These are phyloP conservation scores for Taphrorychus bicolor DNA, from an alignment of 2,888 invertebrate species.

Conservation along the genomic window DNA sequence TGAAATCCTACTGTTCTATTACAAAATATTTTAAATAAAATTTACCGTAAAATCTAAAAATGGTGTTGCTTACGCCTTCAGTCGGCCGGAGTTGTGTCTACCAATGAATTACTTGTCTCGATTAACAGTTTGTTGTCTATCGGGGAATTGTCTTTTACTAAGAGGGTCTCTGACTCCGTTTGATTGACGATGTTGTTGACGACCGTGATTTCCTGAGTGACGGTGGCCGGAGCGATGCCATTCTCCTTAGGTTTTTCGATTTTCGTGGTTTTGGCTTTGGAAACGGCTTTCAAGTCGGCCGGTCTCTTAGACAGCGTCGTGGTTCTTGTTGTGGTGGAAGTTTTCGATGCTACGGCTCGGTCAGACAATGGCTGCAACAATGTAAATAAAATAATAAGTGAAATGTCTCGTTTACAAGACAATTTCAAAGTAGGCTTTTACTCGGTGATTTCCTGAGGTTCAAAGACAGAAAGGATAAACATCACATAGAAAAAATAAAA, in stretches of 20 bases:
- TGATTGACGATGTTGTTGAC: conserved; percentile 46
- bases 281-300: conserved; percentile 43
- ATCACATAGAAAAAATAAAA: no score
- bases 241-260: conserved; percentile 53
- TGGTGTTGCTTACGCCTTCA: conserved; percentile 46
- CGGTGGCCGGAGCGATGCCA: conserved; percentile 47
- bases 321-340: conserved; percentile 51
- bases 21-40: conserved; percentile 18
- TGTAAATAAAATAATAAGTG: conserved; percentile 13
- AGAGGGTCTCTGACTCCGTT: conserved; percentile 47
- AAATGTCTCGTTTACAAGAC: background rate
- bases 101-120: conserved; percentile 47
- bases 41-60: background rate
- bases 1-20: conserved; percentile 1
- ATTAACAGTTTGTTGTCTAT: conserved; percentile 55
- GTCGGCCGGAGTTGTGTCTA: conserved; percentile 53
- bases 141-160: conserved; percentile 58
- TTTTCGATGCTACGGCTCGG: conserved; percentile 38
- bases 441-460: no score
- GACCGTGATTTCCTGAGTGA: conserved; percentile 48
- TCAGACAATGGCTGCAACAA: conserved; percentile 41
- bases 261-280: conserved; percentile 50
- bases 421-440: background rate
- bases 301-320: conserved; percentile 51
- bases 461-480: no score